Conservation (phyloP, 2,113 vertebrate genomes). For the Campylomormyrus tamandua region DNA sequence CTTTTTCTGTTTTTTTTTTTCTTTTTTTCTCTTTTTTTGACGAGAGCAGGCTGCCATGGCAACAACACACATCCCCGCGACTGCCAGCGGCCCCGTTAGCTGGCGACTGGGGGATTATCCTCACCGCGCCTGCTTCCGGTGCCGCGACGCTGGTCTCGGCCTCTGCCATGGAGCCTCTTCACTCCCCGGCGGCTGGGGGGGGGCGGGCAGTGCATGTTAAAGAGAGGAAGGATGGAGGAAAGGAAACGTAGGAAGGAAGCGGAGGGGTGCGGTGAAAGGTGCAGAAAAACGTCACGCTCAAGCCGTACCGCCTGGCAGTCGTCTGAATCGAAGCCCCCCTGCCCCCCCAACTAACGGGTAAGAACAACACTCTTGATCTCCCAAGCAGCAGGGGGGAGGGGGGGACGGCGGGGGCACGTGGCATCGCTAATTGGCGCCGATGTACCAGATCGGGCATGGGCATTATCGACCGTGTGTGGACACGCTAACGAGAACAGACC, state of each 20-base stretch:
- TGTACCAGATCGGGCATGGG: constrained; percentile 28
- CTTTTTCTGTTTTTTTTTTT: neutral
- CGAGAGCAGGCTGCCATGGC: constrained; percentile 25
- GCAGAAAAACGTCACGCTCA: neutral
- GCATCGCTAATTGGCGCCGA: constrained; percentile 27
- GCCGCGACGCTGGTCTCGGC: neutral
- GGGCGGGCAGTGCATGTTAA: neutral
- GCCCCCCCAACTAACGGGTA: neutral
- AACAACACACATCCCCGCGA: constrained; percentile 15
- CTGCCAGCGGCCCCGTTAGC: neutral
- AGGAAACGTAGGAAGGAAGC: neutral
- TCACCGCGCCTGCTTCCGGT: neutral
- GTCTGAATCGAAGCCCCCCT: neutral
- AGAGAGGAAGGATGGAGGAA: neutral
- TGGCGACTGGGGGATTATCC: constrained; percentile 13
- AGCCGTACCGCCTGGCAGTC: neutral
- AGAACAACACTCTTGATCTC: neutral
- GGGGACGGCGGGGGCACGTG: neutral
- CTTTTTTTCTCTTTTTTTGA: neutral
- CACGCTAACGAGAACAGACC: constrained; percentile 22
- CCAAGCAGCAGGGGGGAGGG: neutral
- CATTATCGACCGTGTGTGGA: constrained; percentile 24
- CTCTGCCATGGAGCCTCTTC: neutral
- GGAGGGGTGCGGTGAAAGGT: neutral
- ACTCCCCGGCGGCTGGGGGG: too few relatives aligned